Base-by-base conservation (phyloP, 2,113 vertebrate species). In the Uria lomvia region DNA sequence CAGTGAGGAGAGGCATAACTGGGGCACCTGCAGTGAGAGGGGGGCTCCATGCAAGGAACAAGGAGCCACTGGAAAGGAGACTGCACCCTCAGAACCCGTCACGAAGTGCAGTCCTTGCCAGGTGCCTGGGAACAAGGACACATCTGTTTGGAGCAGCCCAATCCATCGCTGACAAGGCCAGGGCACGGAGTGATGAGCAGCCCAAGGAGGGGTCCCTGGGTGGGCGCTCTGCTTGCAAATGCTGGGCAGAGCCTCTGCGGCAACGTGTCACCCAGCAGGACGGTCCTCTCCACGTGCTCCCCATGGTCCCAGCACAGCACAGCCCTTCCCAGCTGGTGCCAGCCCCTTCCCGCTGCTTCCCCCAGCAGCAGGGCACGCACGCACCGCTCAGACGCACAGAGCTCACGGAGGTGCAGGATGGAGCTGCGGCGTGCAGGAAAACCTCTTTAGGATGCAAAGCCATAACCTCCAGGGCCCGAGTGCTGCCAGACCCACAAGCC, bases 221-320 rank as follows among this genome's bases (percentile, higher is more conserved):
- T 1, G 1, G 24, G 19, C 2, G 3, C 9, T 59, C 34, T 36
- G 45, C 65, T 70, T 22, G 18, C 38, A 45, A 36, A 34, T 3
- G 15, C 18, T 4, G 1, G 70, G 42, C 62, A 59, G 49, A 92
- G 52, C 24, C 81, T 63, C 52, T 36, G 38, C 75, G n/a, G 67
- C 27, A 53, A 26, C 7, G 2, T 1, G 8, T 58, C 58, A 45
- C 32, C n/a, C 3, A 0, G 4, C 30, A 11, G 14, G 22, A 29
- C 3, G 2, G 42, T 3, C 50, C 45, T 22, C 32, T 13, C n/a
- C 63, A 36, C 0, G 0, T 2, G 6, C 49, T 23, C 5, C 21
- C 66, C 29, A 4, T 1, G 15, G 14, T 5, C 43, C 47, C 52
- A 58, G 70, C 70, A 18, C 47, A 4, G 22, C 26, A 15, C 50